Conservation (phyloP, 1,140 invertebrate genomes). For the Holcopasites calliopsidis region DNA sequence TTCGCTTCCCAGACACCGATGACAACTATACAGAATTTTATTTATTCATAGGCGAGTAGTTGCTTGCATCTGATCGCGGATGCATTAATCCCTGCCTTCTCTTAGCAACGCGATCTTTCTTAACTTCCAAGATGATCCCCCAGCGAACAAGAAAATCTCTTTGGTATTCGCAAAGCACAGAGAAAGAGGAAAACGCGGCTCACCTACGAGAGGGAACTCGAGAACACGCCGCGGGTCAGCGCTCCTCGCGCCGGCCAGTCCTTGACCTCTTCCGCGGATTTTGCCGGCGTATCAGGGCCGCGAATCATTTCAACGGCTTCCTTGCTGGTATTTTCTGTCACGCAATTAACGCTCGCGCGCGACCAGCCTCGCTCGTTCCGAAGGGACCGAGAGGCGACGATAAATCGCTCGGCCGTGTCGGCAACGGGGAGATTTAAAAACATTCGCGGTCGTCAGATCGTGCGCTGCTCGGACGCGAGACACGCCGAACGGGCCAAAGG, state of each 20-base stretch:
- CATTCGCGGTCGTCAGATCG: slow-evolving; percentile 54
- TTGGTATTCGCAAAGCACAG: too few species aligned
- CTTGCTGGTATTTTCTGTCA: slow-evolving; percentile 51
- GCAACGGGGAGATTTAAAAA: slow-evolving; percentile 63
- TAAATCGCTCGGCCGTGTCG: slow-evolving; percentile 52
- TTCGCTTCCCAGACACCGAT: background rate
- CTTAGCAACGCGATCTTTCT: background rate
- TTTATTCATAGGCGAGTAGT: too few species aligned
- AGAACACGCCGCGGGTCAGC: slow-evolving; percentile 21
- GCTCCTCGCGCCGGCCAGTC: slow-evolving; percentile 29
- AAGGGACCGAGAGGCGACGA: slow-evolving; percentile 53
- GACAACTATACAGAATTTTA: too few species aligned
- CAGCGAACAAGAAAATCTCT: too few species aligned
- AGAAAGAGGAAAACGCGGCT: background rate
- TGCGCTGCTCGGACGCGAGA: background rate
- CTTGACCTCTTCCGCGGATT: slow-evolving; percentile 58
- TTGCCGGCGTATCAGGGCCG: slow-evolving; percentile 28
- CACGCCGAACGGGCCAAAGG: background rate
- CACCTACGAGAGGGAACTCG: background rate
- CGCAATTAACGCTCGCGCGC: slow-evolving; percentile 63
- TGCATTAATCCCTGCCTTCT: background rate
- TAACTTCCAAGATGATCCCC: too few species aligned
- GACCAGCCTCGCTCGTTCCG: slow-evolving; percentile 29
- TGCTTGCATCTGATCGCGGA: slow-evolving; percentile 4
- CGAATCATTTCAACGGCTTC: slow-evolving; percentile 52